Evolutionary conservation across 2,797 vertebrate species (phyloP).

Genomic region (Tarsius wallacei): DNA sequence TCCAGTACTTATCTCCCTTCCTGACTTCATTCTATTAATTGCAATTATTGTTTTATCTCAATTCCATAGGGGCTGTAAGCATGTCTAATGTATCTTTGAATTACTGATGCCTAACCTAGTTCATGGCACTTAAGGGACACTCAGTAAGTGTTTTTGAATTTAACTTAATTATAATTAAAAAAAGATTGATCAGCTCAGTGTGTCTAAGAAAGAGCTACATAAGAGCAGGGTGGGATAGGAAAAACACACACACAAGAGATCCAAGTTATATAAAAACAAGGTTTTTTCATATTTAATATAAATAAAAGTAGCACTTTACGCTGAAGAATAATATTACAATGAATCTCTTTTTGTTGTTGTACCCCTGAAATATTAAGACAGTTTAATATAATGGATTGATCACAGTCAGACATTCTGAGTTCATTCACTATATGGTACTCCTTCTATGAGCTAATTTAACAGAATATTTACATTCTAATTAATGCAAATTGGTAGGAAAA

Average conservation of each 20-base stretch:
- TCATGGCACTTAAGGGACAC: conserved; percentile 44
- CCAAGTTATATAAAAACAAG: not conserved
- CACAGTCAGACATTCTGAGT: not conserved
- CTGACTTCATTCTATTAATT: conserved; percentile 71
- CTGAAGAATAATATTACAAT: not conserved
- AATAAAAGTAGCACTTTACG: conserved; percentile 15
- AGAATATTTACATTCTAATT: conserved; percentile 64
- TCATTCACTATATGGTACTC: not conserved
- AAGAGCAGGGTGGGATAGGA: not conserved
- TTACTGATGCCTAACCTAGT: conserved; percentile 54
- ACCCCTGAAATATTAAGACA: conserved; percentile 6
- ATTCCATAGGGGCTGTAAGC: conserved; percentile 35
- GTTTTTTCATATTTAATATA: conserved; percentile 25
- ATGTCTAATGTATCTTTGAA: conserved; percentile 64
- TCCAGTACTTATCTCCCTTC: conserved; percentile 24
- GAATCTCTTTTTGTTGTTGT: not conserved
- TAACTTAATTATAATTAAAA: conserved; percentile 71
- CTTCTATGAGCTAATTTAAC: conserved; percentile 34
- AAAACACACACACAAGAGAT: conserved; percentile 39
- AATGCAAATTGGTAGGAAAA: conserved; percentile 59
- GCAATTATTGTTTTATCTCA: conserved; percentile 72
- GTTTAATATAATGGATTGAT: not conserved
- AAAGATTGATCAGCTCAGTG: conserved; percentile 44
- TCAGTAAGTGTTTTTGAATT: conserved; percentile 38
- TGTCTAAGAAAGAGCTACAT: not conserved